A percentile compares a stretch with the other conserved stretches of the same genome.
Conservation (phyloP, 2,113 vertebrate genomes). For the Macheiramphus alcinus region DNA sequence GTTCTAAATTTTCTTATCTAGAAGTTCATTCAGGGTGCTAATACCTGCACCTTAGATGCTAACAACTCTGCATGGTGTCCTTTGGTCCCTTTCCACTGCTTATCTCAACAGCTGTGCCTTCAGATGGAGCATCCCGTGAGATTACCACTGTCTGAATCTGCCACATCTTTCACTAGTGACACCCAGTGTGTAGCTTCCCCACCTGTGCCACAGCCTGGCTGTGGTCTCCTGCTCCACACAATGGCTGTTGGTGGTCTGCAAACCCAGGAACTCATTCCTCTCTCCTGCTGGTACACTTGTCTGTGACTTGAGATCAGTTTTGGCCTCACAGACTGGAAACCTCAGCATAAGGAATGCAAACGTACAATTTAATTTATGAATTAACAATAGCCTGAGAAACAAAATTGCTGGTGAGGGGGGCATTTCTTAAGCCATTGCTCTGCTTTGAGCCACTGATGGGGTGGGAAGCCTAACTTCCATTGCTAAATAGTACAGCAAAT, state of each 20-base stretch:
- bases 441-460: background rate
- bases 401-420: background rate
- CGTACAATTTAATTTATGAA: background rate
- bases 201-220: accelerated
- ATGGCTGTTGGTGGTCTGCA: background rate
- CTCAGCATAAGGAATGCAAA: background rate
- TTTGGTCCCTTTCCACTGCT: background rate
- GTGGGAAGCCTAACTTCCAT: background rate
- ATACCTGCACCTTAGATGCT: accelerated
- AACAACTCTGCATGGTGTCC: background rate
- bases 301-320: background rate
- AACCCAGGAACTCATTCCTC: background rate
- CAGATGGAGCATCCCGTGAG: background rate
- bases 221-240: accelerated
- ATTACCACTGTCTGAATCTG: background rate
- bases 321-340: background rate
- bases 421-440: background rate
- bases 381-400: background rate
- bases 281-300: background rate
- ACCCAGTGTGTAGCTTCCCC: accelerated
- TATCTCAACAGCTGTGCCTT: background rate
- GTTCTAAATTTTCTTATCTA: background rate
- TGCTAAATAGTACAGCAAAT: background rate
- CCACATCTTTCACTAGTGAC: background rate
- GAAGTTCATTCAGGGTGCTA: background rate